phyloP scores from a whole-genome alignment of 2,113 vertebrate genomes.

The Apteryx owenii region DNA sequence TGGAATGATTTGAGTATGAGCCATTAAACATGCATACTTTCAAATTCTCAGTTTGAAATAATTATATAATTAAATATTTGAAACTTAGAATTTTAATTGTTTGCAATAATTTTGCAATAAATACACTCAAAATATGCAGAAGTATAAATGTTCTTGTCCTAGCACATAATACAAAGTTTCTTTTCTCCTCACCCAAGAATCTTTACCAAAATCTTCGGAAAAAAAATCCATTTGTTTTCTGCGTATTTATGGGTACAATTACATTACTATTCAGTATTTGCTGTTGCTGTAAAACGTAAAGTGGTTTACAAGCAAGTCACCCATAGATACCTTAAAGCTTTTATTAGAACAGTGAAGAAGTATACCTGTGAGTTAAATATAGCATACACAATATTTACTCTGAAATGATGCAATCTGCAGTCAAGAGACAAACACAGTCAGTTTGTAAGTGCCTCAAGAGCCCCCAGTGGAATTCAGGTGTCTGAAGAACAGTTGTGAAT shows the following conservation, averaged over 20 bases:
- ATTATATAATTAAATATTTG: neutral
- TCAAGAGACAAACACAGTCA: neutral
- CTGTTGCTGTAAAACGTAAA: neutral
- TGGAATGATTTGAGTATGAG: neutral
- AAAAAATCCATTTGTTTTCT: neutral
- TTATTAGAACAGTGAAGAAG: neutral
- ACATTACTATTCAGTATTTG: neutral
- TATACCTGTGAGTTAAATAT: neutral
- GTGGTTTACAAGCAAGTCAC: neutral
- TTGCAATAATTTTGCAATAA: neutral
- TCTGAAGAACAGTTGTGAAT: neutral
- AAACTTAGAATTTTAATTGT: neutral
- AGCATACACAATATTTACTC: neutral
- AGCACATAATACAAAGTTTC: neutral
- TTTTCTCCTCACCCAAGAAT: neutral
- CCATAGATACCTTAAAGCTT: neutral
- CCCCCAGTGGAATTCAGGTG: neutral
- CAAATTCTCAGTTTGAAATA: neutral
- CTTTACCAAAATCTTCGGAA: neutral
- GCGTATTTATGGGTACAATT: neutral
- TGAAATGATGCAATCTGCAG: accelerated
- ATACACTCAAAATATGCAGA: neutral
- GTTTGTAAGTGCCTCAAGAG: neutral
- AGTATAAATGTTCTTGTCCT: neutral
- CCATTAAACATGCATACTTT: neutral